A percentile compares a stretch with the other conserved stretches of the same genome.
Evolutionary conservation across 2,113 vertebrate species (phyloP).

Genomic region (Tragelaphus scriptus): DNA sequence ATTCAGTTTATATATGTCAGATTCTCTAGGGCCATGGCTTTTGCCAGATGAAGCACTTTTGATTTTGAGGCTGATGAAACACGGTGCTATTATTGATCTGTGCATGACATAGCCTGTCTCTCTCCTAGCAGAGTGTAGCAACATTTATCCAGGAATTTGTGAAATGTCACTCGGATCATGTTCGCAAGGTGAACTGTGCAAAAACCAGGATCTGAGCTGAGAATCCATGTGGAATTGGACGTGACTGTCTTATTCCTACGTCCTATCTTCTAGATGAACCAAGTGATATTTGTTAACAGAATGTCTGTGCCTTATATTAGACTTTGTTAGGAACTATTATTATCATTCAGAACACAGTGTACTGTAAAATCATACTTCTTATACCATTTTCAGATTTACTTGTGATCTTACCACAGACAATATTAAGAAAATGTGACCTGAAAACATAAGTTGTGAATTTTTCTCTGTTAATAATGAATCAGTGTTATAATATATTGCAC

Average conservation of each 20-base stretch:
- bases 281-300: slow-evolving; percentile 79
- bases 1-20: slow-evolving; percentile 82
- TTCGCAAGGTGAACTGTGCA: slow-evolving; percentile 85
- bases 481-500: neutral
- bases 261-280: slow-evolving; percentile 75
- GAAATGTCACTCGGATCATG: slow-evolving; percentile 90
- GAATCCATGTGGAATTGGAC: slow-evolving; percentile 83
- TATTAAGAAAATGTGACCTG: slow-evolving; percentile 56
- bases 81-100: slow-evolving; percentile 85
- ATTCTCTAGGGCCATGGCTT: slow-evolving; percentile 88
- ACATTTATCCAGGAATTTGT: slow-evolving; percentile 92
- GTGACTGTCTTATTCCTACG: slow-evolving; percentile 77
- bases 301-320: slow-evolving; percentile 76
- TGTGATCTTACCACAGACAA: slow-evolving; percentile 35
- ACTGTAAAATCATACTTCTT: slow-evolving; percentile 52
- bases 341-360: slow-evolving; percentile 63
- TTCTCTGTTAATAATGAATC: slow-evolving; percentile 52
- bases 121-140: slow-evolving; percentile 84
- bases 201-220: slow-evolving; percentile 78
- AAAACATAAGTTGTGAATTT: slow-evolving; percentile 33
- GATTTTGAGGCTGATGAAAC: slow-evolving; percentile 86
- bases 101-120: slow-evolving; percentile 84
- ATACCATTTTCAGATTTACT: slow-evolving; percentile 53
- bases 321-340: slow-evolving; percentile 67
- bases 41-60: slow-evolving; percentile 84